Conservation (phyloP, 2,888 invertebrate genomes). For the Drosophila cracens region DNA sequence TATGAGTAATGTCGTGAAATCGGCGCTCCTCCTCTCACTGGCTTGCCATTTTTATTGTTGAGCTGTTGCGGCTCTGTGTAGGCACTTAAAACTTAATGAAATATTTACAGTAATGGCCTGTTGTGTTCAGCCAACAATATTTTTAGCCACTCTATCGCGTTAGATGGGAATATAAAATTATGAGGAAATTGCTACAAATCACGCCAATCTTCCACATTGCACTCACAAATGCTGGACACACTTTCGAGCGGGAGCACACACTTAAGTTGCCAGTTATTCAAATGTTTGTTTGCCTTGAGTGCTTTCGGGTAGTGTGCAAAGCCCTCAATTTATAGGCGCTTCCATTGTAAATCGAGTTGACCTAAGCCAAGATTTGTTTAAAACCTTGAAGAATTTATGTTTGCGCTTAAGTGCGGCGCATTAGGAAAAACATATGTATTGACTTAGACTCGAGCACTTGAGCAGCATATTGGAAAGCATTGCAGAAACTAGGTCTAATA, state of each 20-base stretch:
- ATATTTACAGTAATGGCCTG: slow-evolving; percentile 72
- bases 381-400: slow-evolving; percentile 18
- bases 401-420: slow-evolving; percentile 7
- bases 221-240: slow-evolving; percentile 53
- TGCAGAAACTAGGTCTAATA: neutral
- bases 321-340: slow-evolving; percentile 34
- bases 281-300: slow-evolving; percentile 40
- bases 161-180: slow-evolving; percentile 40
- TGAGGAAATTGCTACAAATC: slow-evolving; percentile 71
- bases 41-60: slow-evolving; percentile 63
- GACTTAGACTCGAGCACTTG: neutral
- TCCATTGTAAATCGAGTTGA: slow-evolving; percentile 42
- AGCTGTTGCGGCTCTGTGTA: slow-evolving; percentile 48
- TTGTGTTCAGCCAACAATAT: slow-evolving; percentile 45
- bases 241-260: slow-evolving; percentile 12
- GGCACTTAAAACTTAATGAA: slow-evolving; percentile 79
- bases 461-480: neutral
- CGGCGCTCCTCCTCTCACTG: slow-evolving; percentile 12
- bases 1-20: slow-evolving; percentile 70
- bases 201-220: slow-evolving; percentile 64
- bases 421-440: slow-evolving; percentile 23
- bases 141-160: slow-evolving; percentile 18
- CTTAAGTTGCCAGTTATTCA: slow-evolving; percentile 26
- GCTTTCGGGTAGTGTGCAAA: slow-evolving; percentile 31
- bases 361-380: slow-evolving; percentile 44